Percentiles rank a stretch among this genome's conserved stretches.
These are phyloP conservation scores for Cheilosia vulpina DNA, from an alignment of 2,888 invertebrate genomes.

Conservation along the genomic window DNA sequence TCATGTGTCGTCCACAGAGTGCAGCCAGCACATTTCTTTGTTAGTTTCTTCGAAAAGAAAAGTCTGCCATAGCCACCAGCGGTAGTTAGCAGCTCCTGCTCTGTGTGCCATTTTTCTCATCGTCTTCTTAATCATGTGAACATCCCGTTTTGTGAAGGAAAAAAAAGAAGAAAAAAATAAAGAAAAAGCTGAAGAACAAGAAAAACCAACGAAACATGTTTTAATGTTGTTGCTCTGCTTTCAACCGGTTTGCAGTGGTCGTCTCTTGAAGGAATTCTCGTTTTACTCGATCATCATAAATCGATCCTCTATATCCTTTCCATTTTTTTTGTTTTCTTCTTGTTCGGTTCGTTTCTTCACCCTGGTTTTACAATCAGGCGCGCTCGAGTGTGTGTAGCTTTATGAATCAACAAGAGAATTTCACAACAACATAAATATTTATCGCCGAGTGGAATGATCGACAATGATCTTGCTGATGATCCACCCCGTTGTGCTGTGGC, in stretches of 20 bases:
- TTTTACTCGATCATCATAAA: constrained; percentile 73
- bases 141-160: constrained; percentile 70
- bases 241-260: constrained; percentile 59
- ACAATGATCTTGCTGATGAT: constrained; percentile 43
- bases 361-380: constrained; percentile 36
- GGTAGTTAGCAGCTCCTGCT: constrained; percentile 4
- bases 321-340: constrained; percentile 47
- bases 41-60: constrained; percentile 14
- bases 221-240: constrained; percentile 71
- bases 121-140: constrained; percentile 74
- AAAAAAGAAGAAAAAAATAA: constrained; percentile 3
- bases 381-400: constrained; percentile 42
- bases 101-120: constrained; percentile 67
- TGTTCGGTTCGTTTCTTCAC: constrained; percentile 35
- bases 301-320: constrained; percentile 72
- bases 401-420: constrained; percentile 58
- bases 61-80: neutral
- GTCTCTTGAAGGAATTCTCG: constrained; percentile 53
- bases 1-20: constrained; percentile 19
- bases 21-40: constrained; percentile 25
- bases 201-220: constrained; percentile 62
- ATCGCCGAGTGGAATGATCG: constrained; percentile 44
- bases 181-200: constrained; percentile 57
- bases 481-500: neutral
- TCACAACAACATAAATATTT: constrained; percentile 56